A percentile compares a stretch with the other conserved stretches of the same genome.
Evolutionary conservation across 2,888 invertebrate genomes (phyloP).

Genomic region (Aricia artaxerxes): DNA sequence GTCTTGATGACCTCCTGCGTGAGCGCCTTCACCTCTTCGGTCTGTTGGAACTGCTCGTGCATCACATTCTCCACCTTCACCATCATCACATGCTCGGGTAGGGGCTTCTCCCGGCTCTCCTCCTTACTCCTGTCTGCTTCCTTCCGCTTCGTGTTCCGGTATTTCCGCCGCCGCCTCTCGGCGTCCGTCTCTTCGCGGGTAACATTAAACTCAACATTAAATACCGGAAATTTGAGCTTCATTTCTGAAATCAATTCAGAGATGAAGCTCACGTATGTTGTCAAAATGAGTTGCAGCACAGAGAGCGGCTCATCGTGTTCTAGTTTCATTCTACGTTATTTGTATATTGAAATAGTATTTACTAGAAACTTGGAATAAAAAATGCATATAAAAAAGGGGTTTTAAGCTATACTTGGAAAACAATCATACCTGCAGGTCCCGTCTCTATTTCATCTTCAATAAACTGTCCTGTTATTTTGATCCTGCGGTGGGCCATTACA

Average conservation of each 20-base stretch:
- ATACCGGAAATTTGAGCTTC: slow-evolving; percentile 90
- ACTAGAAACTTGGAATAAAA: background rate
- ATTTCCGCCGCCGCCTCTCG: slow-evolving; percentile 78
- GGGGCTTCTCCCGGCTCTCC: slow-evolving; percentile 57
- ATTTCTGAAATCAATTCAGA: slow-evolving; percentile 80
- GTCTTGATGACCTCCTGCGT: slow-evolving; percentile 99
- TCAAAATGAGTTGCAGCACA: background rate
- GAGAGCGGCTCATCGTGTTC: background rate
- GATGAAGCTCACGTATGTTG: slow-evolving; percentile 55
- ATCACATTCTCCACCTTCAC: slow-evolving; percentile 96
- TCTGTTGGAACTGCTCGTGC: slow-evolving; percentile 93
- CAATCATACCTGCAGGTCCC: slow-evolving; percentile 73
- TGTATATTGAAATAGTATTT: background rate
- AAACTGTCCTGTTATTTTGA: slow-evolving; percentile 89
- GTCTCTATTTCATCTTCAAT: slow-evolving; percentile 85
- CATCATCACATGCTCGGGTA: slow-evolving; percentile 85
- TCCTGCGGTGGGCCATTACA: slow-evolving; percentile 95
- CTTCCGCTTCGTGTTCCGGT: slow-evolving; percentile 61
- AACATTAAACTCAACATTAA: slow-evolving; percentile 91
- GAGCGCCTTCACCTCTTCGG: slow-evolving; percentile 97
- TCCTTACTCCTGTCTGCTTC: slow-evolving; percentile 47
- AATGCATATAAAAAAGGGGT: background rate
- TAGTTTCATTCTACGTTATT: too few species aligned
- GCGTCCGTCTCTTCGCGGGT: slow-evolving; percentile 87
- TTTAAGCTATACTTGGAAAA: background rate